A percentile compares a stretch with the other conserved stretches of the same genome.
phyloP scores from a whole-genome alignment of 2,888 invertebrate genomes.

The Matsumyia berberina region DNA sequence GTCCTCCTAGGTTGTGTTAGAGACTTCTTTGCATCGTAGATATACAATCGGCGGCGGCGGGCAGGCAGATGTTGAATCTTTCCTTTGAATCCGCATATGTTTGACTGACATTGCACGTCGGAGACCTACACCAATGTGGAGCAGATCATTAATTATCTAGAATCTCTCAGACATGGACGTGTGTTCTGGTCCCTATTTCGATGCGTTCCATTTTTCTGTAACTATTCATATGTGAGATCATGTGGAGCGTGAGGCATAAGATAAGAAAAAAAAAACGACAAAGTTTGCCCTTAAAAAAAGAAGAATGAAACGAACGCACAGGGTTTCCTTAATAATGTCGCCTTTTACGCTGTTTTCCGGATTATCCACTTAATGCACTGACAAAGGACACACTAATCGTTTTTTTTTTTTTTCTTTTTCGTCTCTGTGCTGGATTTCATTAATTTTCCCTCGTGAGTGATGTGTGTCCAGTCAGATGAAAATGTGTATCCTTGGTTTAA shows the following conservation, averaged over 20 bases:
- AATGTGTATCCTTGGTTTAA: conserved; percentile 35
- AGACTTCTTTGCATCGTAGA: conserved; percentile 28
- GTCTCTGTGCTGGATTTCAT: conserved; percentile 55
- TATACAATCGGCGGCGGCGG: conserved; percentile 40
- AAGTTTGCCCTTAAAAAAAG: conserved; percentile 41
- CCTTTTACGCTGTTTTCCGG: conserved; percentile 74
- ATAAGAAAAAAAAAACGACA: conserved; percentile 36
- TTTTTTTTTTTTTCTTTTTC: conserved; percentile 43
- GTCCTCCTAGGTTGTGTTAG: conserved; percentile 42
- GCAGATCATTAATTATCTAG: conserved; percentile 84
- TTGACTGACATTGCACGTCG: conserved; percentile 74
- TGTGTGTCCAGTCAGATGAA: conserved; percentile 64
- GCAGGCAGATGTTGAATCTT: conserved; percentile 72
- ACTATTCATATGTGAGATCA: conserved; percentile 70
- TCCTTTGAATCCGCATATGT: conserved; percentile 74
- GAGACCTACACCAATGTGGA: conserved; percentile 80
- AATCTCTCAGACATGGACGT: conserved; percentile 74
- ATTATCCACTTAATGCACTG: conserved; percentile 74
- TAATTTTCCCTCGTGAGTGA: conserved; percentile 65
- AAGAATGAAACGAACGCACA: conserved; percentile 6
- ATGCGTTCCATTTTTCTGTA: conserved; percentile 75
- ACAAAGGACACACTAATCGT: conserved; percentile 72
- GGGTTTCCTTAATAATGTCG: conserved; percentile 74
- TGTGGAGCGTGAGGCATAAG: conserved; percentile 55
- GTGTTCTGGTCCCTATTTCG: conserved; percentile 64